Percentiles rank a stretch among this genome's conserved stretches.
Evolutionary conservation across 2,797 vertebrate species (phyloP).

Genomic region (Sebastes nivosus): DNA sequence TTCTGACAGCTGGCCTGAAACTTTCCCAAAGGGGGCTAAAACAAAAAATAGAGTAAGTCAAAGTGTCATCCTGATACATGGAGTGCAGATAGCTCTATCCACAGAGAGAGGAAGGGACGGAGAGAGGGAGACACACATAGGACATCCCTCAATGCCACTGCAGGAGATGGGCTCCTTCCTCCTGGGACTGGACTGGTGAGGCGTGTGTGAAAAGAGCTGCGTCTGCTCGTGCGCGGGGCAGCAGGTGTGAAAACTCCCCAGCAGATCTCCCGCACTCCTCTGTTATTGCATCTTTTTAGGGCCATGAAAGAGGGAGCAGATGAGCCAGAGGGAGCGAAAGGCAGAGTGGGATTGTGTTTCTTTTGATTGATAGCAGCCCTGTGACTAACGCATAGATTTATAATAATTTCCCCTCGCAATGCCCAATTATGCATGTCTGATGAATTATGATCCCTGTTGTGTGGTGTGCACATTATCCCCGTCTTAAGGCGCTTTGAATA

Average conservation of each 20-base stretch:
- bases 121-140: constrained; percentile 37
- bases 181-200: constrained; percentile 62
- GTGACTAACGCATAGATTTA: constrained; percentile 79
- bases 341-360: constrained; percentile 70
- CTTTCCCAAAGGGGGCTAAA: constrained; percentile 39
- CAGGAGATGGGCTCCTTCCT: constrained; percentile 76
- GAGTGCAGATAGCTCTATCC: constrained; percentile 45
- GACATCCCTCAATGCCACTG: constrained; percentile 80
- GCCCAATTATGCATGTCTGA: constrained; percentile 70
- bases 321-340: constrained; percentile 61
- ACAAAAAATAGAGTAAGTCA: constrained; percentile 62
- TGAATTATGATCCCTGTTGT: constrained; percentile 67
- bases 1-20: constrained; percentile 60
- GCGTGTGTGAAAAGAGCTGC: constrained; percentile 71
- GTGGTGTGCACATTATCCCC: constrained; percentile 25
- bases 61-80: constrained; percentile 65
- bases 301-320: constrained; percentile 78
- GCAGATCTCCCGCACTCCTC: constrained; percentile 71
- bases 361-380: constrained; percentile 73
- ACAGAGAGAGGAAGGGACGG: constrained; percentile 34
- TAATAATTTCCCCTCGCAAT: constrained; percentile 71
- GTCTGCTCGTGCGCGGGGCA: constrained; percentile 67
- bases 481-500: constrained; percentile 34
- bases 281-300: constrained; percentile 82
- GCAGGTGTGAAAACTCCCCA: constrained; percentile 84